A percentile compares a stretch with the other conserved stretches of the same genome.
Evolutionary conservation across 2,888 invertebrate species (phyloP).

Genomic region (Aphodius granarius): DNA sequence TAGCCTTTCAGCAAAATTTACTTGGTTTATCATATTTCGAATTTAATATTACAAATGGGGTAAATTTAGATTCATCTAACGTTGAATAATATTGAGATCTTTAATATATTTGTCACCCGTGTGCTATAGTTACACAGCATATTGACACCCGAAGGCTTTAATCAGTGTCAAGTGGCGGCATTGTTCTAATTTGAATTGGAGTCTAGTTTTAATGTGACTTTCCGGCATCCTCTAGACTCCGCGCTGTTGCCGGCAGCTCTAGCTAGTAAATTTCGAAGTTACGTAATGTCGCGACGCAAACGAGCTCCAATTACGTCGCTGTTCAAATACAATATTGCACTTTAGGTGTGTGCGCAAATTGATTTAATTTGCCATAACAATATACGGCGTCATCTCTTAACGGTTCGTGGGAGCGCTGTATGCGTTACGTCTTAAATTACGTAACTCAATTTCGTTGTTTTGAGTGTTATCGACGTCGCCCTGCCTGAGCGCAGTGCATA

Average conservation of each 20-base stretch:
- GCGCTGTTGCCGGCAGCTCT: background rate
- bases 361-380: background rate
- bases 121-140: background rate
- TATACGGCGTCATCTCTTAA: background rate
- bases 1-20: too few relatives aligned
- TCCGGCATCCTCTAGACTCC: background rate
- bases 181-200: background rate
- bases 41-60: too few relatives aligned
- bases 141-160: background rate
- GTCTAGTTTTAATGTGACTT: background rate
- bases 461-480: background rate
- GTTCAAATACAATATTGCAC: background rate
- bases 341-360: background rate
- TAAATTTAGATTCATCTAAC: too few relatives aligned
- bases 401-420: too few relatives aligned
- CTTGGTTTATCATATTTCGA: too few relatives aligned
- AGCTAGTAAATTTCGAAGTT: background rate
- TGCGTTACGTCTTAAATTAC: background rate
- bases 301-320: background rate
- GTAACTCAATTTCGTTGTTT: background rate
- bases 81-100: background rate
- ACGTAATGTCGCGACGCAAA: background rate
- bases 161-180: background rate
- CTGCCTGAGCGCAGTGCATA: background rate
- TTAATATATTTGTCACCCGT: background rate